Conservation (phyloP, 92 coral and sea anemone genomes). For the Zoanthus gigantus region DNA sequence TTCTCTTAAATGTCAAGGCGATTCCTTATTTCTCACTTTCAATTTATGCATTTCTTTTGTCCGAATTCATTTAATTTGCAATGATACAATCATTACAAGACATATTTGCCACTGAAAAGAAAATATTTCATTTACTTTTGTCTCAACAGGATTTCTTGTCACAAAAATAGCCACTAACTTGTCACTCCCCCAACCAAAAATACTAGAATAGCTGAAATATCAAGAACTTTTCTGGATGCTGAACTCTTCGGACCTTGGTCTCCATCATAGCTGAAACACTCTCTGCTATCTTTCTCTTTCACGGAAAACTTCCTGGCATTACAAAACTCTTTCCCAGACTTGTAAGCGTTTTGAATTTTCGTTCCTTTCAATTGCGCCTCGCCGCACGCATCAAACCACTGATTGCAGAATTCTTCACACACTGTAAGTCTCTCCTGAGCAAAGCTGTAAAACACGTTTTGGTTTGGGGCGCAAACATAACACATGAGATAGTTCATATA, state of each 20-base stretch:
- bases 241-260: background rate
- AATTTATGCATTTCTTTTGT: too few relatives aligned
- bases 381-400: slow-evolving; percentile 81
- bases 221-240: background rate
- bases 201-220: background rate
- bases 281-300: slow-evolving; percentile 35
- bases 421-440: slow-evolving; percentile 83
- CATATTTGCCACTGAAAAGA: background rate
- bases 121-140: background rate
- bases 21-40: too few relatives aligned
- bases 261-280: slow-evolving; percentile 67
- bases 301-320: slow-evolving; percentile 85
- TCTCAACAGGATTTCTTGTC: background rate
- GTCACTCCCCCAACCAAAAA: background rate
- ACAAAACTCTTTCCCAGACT: slow-evolving; percentile 88
- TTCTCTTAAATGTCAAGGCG: too few relatives aligned
- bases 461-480: slow-evolving; percentile 92
- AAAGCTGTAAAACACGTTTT: slow-evolving; percentile 76
- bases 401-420: slow-evolving; percentile 84
- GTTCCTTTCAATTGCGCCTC: slow-evolving; percentile 88
- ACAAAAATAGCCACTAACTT: background rate
- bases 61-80: too few relatives aligned
- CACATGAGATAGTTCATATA: slow-evolving; percentile 86
- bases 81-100: too few relatives aligned
- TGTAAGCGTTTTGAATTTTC: slow-evolving; percentile 63